A percentile compares a stretch with the other conserved stretches of the same genome.
Conservation (phyloP, 2,113 vertebrate genomes). For the Hepsetus odoe region DNA sequence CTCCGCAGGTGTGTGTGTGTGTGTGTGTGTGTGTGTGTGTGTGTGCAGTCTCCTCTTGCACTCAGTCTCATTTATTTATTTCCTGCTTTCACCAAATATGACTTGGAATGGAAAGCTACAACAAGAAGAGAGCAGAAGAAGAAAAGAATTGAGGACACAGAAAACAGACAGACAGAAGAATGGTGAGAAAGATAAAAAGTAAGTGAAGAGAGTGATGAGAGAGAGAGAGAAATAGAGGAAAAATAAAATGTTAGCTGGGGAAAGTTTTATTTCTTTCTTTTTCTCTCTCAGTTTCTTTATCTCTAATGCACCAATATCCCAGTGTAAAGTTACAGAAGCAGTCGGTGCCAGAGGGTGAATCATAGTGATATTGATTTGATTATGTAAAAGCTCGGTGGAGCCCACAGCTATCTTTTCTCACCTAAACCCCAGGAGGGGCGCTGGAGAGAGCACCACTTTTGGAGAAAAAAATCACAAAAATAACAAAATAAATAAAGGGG, state of each 20-base stretch:
- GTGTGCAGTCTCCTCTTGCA: too few species aligned
- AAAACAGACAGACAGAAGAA: too few species aligned
- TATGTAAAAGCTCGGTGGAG: slow-evolving; percentile 99
- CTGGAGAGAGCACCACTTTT: slow-evolving; percentile 81
- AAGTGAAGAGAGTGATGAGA: slow-evolving; percentile 62
- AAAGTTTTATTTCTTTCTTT: slow-evolving; percentile 74
- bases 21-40: too few species aligned
- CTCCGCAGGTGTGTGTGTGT: not conserved
- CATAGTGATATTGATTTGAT: slow-evolving; percentile 99
- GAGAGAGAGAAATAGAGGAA: slow-evolving; percentile 36
- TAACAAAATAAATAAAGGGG: too few species aligned
- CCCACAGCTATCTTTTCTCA: slow-evolving; percentile 95
- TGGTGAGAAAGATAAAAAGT: too few species aligned
- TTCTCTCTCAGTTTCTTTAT: slow-evolving; percentile 63
- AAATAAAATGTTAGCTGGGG: slow-evolving; percentile 74
- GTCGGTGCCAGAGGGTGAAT: slow-evolving; percentile 97
- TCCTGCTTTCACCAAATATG: slow-evolving; percentile 66
- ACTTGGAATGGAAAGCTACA: slow-evolving; percentile 62
- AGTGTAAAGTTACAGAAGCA: slow-evolving; percentile 84
- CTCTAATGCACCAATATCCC: slow-evolving; percentile 82
- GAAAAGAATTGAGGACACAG: slow-evolving; percentile 35
- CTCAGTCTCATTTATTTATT: slow-evolving; percentile 67
- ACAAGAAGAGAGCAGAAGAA: slow-evolving; percentile 60
- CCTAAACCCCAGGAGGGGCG: slow-evolving; percentile 78
- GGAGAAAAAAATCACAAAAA: slow-evolving; percentile 67